These are phyloP conservation scores for Sciurus niger DNA, from an alignment of 2,113 vertebrate species.

Conservation along the genomic window DNA sequence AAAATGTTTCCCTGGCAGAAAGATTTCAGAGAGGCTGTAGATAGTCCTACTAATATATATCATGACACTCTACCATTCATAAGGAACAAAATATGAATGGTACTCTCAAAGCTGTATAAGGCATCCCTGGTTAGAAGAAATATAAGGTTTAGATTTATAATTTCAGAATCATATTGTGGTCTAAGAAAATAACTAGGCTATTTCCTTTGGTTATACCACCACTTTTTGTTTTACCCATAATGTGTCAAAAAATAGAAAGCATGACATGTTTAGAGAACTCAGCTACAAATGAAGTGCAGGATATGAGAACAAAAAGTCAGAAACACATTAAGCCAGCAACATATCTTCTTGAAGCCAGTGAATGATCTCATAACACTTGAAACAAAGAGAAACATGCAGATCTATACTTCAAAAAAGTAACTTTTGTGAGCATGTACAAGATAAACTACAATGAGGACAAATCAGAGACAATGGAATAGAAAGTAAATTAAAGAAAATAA, in stretches of 20 bases:
- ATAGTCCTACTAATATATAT: not conserved
- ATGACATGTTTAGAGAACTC: not conserved
- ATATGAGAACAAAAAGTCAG: not conserved
- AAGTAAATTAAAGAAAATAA: not conserved
- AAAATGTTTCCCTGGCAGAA: not conserved
- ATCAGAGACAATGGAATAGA: not conserved
- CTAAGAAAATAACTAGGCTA: constrained; percentile 13
- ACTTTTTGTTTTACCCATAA: not conserved
- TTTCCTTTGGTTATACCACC: not conserved
- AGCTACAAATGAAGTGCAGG: not conserved
- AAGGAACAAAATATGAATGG: not conserved
- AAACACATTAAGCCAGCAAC: not conserved
- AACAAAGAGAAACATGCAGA: not conserved
- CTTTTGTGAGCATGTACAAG: constrained; percentile 26
- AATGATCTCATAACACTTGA: not conserved
- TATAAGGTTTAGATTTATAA: not conserved
- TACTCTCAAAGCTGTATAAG: not conserved
- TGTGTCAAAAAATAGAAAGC: constrained; percentile 9
- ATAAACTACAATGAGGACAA: not conserved
- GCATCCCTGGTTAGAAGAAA: not conserved
- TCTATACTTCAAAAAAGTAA: not conserved
- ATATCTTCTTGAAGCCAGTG: not conserved
- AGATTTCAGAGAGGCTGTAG: not conserved
- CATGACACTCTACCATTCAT: not conserved
- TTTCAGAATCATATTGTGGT: constrained; percentile 39